These are phyloP conservation scores for Anisognathus igniventris DNA, from an alignment of 2,797 vertebrate species.

Conservation along the genomic window DNA sequence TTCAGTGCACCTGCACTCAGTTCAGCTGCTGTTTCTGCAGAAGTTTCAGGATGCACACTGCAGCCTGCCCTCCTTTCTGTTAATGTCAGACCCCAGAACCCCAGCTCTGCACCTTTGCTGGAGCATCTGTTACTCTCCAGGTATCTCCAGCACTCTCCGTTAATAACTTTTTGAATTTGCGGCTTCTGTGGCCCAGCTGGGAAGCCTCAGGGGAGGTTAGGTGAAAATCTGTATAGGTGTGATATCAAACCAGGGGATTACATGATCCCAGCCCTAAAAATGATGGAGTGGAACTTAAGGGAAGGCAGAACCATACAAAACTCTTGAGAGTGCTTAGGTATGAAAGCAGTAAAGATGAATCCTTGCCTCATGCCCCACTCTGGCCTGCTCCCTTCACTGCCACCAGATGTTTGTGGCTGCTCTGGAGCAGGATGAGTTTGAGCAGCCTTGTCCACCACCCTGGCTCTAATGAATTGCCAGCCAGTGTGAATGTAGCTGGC, in stretches of 20 bases:
- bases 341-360: not conserved
- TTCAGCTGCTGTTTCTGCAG: not conserved
- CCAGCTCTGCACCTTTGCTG: not conserved
- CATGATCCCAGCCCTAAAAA: not conserved
- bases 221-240: not conserved
- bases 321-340: not conserved
- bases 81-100: not conserved
- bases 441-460: not conserved
- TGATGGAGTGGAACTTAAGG: not conserved
- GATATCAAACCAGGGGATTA: not conserved
- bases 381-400: not conserved
- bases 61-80: not conserved
- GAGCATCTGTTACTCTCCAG: not conserved
- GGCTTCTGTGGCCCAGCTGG: not conserved
- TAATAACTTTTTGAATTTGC: not conserved
- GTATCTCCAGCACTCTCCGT: not conserved
- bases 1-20: not conserved
- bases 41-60: not conserved
- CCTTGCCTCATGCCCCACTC: not conserved
- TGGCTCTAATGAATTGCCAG: slow-evolving; percentile 29
- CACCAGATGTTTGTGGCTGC: not conserved
- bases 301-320: not conserved
- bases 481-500: not conserved
- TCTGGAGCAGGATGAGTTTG: not conserved
- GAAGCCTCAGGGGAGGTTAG: not conserved